Conservation (phyloP, 2,888 invertebrate species). For the Pedicia rivosa region DNA sequence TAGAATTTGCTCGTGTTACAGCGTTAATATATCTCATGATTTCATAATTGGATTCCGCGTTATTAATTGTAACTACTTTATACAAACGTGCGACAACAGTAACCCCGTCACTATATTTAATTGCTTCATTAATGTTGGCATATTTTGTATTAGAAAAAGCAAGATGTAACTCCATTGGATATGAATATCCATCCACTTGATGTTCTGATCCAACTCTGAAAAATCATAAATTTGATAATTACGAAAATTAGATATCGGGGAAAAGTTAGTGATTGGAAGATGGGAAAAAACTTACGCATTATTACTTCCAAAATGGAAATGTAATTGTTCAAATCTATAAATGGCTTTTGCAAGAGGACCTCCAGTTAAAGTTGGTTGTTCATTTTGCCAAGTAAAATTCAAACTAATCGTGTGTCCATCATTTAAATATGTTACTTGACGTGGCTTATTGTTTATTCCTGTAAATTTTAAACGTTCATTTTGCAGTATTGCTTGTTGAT, state of each 20-base stretch:
- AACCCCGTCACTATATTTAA: neutral
- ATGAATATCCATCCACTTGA: neutral
- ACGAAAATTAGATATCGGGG: too few species aligned
- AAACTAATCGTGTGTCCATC: neutral
- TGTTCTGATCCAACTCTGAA: neutral
- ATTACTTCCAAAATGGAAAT: slow-evolving; percentile 1
- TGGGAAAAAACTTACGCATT: too few species aligned
- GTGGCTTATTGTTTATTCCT: neutral
- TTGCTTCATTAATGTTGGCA: neutral
- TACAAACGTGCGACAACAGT: neutral
- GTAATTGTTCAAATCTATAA: neutral
- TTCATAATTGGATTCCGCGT: neutral
- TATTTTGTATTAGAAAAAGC: neutral
- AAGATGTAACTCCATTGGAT: neutral
- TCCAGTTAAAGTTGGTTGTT: neutral
- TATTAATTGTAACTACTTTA: neutral
- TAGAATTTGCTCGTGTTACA: too few species aligned
- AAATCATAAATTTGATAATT: too few species aligned
- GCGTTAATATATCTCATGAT: neutral
- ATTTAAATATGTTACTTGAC: neutral
- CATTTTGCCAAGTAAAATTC: neutral
- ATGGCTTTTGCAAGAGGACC: neutral
- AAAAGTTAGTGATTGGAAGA: too few species aligned
- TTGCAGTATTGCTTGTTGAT: neutral
- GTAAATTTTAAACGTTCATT: too few species aligned